A percentile compares a stretch with the other conserved stretches of the same genome.
phyloP scores from a whole-genome alignment of 1,140 invertebrate genomes.

The Semibalanus balanoides region DNA sequence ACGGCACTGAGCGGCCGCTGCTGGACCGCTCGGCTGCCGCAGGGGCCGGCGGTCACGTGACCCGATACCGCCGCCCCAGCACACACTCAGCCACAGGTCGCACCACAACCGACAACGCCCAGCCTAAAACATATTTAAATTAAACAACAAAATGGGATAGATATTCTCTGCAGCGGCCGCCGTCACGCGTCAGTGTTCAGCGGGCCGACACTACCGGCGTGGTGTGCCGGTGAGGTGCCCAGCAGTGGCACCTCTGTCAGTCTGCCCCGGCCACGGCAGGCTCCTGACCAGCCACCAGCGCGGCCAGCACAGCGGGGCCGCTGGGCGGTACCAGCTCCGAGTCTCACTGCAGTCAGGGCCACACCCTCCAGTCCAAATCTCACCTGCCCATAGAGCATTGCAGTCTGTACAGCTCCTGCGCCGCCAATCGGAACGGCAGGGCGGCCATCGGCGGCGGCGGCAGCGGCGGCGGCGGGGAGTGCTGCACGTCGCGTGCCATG shows the following conservation, averaged over 20 bases:
- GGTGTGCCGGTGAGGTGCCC: neutral
- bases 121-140: neutral
- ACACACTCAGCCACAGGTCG: no score
- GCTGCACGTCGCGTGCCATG: slow-evolving; percentile 18
- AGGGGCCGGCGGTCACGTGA: no score
- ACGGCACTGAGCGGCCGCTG: no score
- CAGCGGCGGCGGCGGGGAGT: slow-evolving; percentile 17
- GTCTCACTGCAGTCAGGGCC: no score
- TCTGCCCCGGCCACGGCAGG: no score
- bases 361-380: neutral
- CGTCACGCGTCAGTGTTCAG: no score
- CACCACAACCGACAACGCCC: no score
- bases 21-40: no score
- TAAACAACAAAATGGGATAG: neutral
- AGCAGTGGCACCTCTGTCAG: neutral
- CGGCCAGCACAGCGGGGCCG: no score
- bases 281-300: no score
- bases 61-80: no score
- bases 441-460: slow-evolving; percentile 19
- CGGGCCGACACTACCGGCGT: neutral
- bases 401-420: neutral
- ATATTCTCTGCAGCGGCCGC: neutral
- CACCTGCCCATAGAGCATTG: slow-evolving; percentile 16
- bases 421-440: neutral
- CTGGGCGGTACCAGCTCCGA: no score